phyloP scores from a whole-genome alignment of 2,888 invertebrate genomes.

The Yponomeuta malinellus region DNA sequence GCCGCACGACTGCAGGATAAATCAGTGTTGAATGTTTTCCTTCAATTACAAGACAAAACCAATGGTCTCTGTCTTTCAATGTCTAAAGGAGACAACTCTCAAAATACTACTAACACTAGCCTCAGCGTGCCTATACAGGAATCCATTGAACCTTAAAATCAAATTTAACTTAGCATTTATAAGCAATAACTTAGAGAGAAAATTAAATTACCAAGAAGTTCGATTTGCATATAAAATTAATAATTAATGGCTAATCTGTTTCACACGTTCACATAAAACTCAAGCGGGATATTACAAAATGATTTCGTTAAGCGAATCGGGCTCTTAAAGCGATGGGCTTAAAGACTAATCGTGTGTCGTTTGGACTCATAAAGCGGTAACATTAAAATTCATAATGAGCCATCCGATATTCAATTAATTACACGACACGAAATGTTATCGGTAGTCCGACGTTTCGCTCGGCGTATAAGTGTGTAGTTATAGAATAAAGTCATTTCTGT shows the following conservation, averaged over 20 bases:
- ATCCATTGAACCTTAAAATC: not conserved
- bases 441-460: conserved; percentile 24
- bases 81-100: not conserved
- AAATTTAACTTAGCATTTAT: conserved; percentile 8
- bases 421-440: conserved; percentile 43
- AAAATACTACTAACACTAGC: not conserved
- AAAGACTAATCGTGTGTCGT: conserved; percentile 10
- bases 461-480: not conserved
- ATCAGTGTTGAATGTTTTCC: too few species aligned
- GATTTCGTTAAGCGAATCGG: not conserved
- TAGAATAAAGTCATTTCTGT: not conserved
- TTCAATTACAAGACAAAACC: too few species aligned
- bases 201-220: conserved; percentile 4
- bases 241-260: conserved; percentile 11
- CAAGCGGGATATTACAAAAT: not conserved
- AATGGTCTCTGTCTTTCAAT: not conserved
- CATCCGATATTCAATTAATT: conserved; percentile 62
- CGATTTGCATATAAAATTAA: conserved; percentile 9
- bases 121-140: not conserved
- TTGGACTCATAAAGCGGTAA: conserved; percentile 22
- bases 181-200: conserved; percentile 3
- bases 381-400: conserved; percentile 68
- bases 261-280: conserved; percentile 12
- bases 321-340: not conserved
- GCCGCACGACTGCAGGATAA: too few species aligned